phyloP scores from a whole-genome alignment of 2,888 invertebrate species.

The Pinctada fucata region DNA sequence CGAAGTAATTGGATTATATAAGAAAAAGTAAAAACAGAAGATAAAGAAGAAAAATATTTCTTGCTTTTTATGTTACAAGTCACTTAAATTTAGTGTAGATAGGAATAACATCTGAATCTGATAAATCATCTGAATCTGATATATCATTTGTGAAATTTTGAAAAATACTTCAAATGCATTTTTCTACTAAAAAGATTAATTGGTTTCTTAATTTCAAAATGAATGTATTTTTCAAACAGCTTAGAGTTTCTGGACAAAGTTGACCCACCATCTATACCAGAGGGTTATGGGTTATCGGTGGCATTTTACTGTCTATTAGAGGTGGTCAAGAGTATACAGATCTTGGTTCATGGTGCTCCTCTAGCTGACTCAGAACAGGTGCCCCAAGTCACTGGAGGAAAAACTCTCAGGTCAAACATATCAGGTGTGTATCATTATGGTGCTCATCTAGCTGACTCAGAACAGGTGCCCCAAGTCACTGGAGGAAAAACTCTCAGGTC shows the following conservation, averaged over 20 bases:
- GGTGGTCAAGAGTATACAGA: constrained; percentile 84
- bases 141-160: too few species aligned
- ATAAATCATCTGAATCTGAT: too few species aligned
- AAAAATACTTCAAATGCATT: too few species aligned
- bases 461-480: not conserved
- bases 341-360: constrained; percentile 78
- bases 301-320: constrained; percentile 96
- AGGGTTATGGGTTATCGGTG: constrained; percentile 97
- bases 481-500: constrained; percentile 6
- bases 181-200: too few species aligned
- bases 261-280: constrained; percentile 95
- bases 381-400: not conserved
- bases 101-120: too few species aligned
- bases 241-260: constrained; percentile 97
- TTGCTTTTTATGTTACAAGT: too few species aligned
- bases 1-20: too few species aligned
- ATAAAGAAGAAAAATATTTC: too few species aligned
- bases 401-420: constrained; percentile 11
- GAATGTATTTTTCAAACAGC: constrained; percentile 74
- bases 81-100: too few species aligned
- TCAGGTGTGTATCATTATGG: constrained; percentile 75
- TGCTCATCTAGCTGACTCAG: constrained; percentile 63
- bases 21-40: too few species aligned
- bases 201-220: too few species aligned
- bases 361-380: constrained; percentile 32